Base-by-base conservation (phyloP, 1,140 invertebrate species). In the Schlechtendalia chinensis region DNA sequence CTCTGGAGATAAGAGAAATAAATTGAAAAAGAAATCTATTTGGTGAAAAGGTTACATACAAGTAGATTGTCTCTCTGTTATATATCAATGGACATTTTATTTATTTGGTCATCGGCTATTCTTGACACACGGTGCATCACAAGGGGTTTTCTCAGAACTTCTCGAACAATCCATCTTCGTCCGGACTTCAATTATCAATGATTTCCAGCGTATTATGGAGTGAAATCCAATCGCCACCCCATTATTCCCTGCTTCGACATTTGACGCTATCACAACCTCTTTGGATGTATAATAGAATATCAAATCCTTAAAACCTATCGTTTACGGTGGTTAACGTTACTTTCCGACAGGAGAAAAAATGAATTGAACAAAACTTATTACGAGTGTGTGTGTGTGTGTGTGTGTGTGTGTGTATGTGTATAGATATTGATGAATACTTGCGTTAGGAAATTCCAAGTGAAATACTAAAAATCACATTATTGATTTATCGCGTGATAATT, bases 41-140 rank as follows among this genome's bases (percentile, higher is more conserved):
- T 75, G 54, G 16, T 58, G 53, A 22, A 56, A 58, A 32, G 72
- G 54, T 32, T 75, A 56, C 24, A 22, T 45, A 75, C 54, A 58
- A 75, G 63, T 65, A 22, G 19, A 58, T 39, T 58, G 29, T 56
- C 14, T 45, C 72, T 0, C 10, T 39, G 17, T 22, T 71, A 29
- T 71, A 53, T 71, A 71, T 29, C 29, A 56, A 58, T 58, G 54
- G 72, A 75, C 53, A 58, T 75, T 39, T 39, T 39, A 39, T 39
- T 75, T 58, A 58, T 75, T 75, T 58, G 72, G 54, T 75, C 72
- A 75, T 75, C n/a, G 72, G 19, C 72, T 22, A 75, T 75, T 75
- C 72, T 16, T 11, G 72, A 75, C 32, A 75, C 54, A 75, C 29
- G 27, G 32, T 58, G 53, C 19, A 58, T n/a, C 27, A n/a, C 8